Base-by-base conservation (phyloP, 2,797 vertebrate species). In the Clarias platycephalus region DNA sequence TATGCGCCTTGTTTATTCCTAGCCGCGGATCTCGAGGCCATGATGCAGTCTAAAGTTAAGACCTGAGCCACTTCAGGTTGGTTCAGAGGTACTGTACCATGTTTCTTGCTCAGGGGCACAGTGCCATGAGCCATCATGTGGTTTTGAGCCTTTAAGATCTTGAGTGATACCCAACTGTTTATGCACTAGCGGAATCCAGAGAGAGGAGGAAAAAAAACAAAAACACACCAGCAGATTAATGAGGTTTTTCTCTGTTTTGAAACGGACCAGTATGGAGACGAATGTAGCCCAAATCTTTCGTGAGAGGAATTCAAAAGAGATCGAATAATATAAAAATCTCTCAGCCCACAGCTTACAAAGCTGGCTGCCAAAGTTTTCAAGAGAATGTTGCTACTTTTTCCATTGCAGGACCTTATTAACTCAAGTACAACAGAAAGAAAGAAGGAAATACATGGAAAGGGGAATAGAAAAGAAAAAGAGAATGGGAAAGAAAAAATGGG, bases 291-390 rank as follows among this genome's bases (percentile, higher is more conserved):
- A n/a, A 64, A 26, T 64, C 58, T 63, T 84, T 80, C 55, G 16
- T n/a, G 60, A 72, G 26, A 80, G 28, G 76, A 66, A 34, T 72
- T 84, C 57, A 62, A 71, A 57, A 26, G 26, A 63, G 66, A 44
- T 60, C 64, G 44, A 78, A n/a, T 24, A 20, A 60, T 24, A 77
- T 60, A 31, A 63, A 78, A 78, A 84, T 4, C n/a, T 37, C 60
- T 79, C 75, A 18, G 34, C 37, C 4, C 22, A 34, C 64, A 10
- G 24, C 28, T 71, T 77, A 79, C 83, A 71, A n/a, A 71, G 26
- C 67, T 64, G 58, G 53, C 66, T 80, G 76, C 67, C 76, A 80
- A 34, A 62, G 28, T 37, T 37, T 26, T 80, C 64, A 79, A 18
- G 24, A 66, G 44, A 55, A 72, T 34, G 40, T 31, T 57, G 22